Conservation (phyloP, 2,113 vertebrate species). For the Platichthys stellatus region DNA sequence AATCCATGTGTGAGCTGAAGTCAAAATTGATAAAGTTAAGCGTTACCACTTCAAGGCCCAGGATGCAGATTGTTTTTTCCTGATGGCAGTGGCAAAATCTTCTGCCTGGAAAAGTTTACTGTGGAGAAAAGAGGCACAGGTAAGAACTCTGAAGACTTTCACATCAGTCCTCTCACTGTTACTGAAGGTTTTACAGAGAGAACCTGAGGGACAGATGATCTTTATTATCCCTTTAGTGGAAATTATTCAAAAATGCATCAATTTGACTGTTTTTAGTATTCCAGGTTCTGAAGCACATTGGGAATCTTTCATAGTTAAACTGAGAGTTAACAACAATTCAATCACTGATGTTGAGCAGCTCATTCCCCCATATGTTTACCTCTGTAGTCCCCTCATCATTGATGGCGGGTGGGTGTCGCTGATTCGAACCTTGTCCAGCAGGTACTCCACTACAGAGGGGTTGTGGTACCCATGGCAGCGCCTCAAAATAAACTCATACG, state of each 20-base stretch:
- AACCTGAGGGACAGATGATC: no score
- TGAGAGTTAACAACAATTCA: no score
- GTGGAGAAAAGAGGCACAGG: constrained; percentile 29
- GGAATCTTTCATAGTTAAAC: no score
- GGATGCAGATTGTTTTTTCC: constrained; percentile 94
- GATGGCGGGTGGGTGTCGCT: constrained; percentile 93
- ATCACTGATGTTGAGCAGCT: no score
- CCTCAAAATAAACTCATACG: constrained; percentile 88
- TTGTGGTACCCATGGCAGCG: constrained; percentile 92
- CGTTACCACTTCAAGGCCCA: constrained; percentile 97
- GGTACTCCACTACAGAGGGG: constrained; percentile 92
- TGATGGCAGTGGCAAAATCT: constrained; percentile 91
- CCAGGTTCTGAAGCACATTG: no score
- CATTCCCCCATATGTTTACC: constrained; percentile 77
- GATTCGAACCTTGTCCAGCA: constrained; percentile 90
- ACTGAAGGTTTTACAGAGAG: no score
- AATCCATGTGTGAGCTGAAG: not conserved
- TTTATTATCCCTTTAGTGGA: no score
- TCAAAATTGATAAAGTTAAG: not conserved
- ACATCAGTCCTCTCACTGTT: no score
- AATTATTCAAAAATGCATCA: no score
- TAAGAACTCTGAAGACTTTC: not conserved
- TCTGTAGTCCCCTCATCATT: constrained; percentile 95
- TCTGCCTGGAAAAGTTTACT: constrained; percentile 93
- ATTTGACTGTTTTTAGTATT: no score